Evolutionary conservation across 2,797 vertebrate species (phyloP).

Genomic region (Cyprinella venusta): DNA sequence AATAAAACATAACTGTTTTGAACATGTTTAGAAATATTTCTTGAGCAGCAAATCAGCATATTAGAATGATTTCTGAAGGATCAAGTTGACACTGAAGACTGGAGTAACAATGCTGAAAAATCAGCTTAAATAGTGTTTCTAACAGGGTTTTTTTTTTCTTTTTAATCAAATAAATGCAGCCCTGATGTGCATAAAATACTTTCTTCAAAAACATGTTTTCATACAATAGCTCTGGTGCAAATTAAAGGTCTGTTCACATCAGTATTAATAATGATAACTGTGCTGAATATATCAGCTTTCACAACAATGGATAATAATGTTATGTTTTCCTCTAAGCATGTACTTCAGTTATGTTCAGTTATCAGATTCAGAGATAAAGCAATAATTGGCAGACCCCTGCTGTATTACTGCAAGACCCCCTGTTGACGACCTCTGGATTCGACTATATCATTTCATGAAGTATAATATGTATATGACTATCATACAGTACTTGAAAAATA

Average conservation of each 20-base stretch:
- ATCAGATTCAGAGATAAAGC: not conserved
- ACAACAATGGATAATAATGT: not conserved
- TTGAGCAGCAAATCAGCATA: not conserved
- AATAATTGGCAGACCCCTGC: not conserved
- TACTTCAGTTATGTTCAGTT: constrained; percentile 4
- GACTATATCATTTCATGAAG: not conserved
- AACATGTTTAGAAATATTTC: not conserved
- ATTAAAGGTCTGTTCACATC: not conserved
- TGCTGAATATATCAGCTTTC: not conserved
- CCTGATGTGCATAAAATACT: not conserved
- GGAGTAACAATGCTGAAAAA: not conserved
- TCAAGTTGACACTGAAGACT: not conserved
- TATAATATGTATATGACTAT: not conserved
- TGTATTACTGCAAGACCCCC: not conserved
- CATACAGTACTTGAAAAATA: too few relatives aligned
- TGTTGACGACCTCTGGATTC: not conserved
- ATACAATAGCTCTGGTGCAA: not conserved
- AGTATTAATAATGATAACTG: not conserved
- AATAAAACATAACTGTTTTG: not conserved
- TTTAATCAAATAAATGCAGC: not conserved
- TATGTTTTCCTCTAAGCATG: not conserved
- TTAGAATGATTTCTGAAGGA: not conserved
- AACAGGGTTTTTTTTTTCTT: too few relatives aligned
- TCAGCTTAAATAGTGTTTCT: not conserved
- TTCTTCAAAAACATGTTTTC: not conserved